Evolutionary conservation across 2,113 vertebrate species (phyloP), one percentile per base, ranked within the genome.

Genomic region (Ammodytes dubius): DNA sequence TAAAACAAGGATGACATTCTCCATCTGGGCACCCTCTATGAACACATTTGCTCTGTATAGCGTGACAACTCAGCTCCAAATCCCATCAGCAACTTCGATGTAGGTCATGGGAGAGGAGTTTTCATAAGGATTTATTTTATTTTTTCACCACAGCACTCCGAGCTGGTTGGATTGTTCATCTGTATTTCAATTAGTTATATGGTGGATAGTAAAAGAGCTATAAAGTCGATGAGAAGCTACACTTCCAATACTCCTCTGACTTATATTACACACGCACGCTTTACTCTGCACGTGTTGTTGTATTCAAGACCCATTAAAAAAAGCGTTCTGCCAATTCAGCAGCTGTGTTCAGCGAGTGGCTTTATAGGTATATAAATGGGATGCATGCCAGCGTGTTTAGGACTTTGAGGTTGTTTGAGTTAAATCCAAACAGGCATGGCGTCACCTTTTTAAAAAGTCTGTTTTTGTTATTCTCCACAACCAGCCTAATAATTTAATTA

Each of bases 361-460:
- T 92, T 91, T 90, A 93, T 91, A 71, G 86, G 83, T 77, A 27
- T 79, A 81, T 92, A 85, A 91, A 91, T 69, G 79, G n/a, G 66
- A 82, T 58, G 65, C 71, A 59, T 88, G 76, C 77, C 68, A 68
- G 65, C 79, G 79, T 58, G 1, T 81, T 76, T n/a, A 50, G 52
- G 45, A 70, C 71, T 90, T 84, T 74, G 60, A 76, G 27, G 52
- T 54, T 79, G 53, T 66, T 84, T 79, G 37, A 74, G 65, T 70
- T 63, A 37, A 82, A 80, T 73, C 86, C 70, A 87, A 85, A 85
- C 27, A 75, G 70, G 65, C 47, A 85, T 73, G 35, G 27, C 64
- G 37, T 89, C 81, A 87, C 86, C 49, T 71, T 19, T 74, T 8
- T 27, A 27, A 27, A 79, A 56, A 74, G 81, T 88, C 69, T 90